Evolutionary conservation across 1,140 invertebrate genomes (phyloP).

Genomic region (Sinonovacula constricta): DNA sequence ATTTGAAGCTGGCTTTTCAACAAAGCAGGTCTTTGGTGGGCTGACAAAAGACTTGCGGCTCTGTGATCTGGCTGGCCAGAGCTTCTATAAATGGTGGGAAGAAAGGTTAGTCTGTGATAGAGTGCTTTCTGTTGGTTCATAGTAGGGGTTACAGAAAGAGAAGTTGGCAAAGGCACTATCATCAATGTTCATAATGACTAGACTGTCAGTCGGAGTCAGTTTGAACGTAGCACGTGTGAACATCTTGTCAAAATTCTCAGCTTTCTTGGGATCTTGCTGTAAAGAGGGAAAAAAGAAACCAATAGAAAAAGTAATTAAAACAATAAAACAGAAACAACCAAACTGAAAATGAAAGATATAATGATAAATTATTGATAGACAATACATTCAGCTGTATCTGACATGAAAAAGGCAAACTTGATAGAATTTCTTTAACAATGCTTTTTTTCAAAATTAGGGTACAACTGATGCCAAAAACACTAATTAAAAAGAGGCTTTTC

Average conservation of each 20-base stretch:
- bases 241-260: constrained; percentile 84
- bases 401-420: too few relatives aligned
- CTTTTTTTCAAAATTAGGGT: too few relatives aligned
- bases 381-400: too few relatives aligned
- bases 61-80: too few relatives aligned
- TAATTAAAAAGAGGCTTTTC: too few relatives aligned
- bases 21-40: too few relatives aligned
- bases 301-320: constrained; percentile 62
- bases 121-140: constrained; percentile 60
- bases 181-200: constrained; percentile 82
- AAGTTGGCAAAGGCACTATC: constrained; percentile 83
- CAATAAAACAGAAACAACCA: constrained; percentile 40
- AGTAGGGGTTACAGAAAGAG: constrained; percentile 82
- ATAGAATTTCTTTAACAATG: too few relatives aligned
- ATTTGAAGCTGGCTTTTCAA: too few relatives aligned
- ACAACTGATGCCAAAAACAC: too few relatives aligned
- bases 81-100: too few relatives aligned
- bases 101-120: neutral
- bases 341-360: constrained; percentile 3
- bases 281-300: constrained; percentile 69
- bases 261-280: constrained; percentile 82
- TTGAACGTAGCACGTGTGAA: constrained; percentile 82
- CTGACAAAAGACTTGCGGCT: too few relatives aligned
- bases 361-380: too few relatives aligned
- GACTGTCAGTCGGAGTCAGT: constrained; percentile 82